Conservation (phyloP, 1,140 invertebrate species). For the Mamestra configurata region DNA sequence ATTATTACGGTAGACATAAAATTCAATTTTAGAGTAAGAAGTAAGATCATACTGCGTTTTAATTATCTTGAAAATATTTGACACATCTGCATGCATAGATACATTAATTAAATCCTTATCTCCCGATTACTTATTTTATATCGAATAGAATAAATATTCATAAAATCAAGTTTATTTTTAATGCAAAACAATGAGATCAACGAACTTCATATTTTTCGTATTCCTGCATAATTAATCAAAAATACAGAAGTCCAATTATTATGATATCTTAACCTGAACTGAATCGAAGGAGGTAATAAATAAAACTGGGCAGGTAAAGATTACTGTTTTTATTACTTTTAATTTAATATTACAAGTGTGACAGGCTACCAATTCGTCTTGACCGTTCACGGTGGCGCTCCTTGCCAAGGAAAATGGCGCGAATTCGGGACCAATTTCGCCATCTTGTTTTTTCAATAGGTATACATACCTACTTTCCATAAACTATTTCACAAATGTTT, state of each 20-base stretch:
- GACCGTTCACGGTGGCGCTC: not conserved
- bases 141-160: slow-evolving; percentile 9
- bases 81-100: not conserved
- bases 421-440: not conserved
- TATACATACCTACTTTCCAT: not conserved
- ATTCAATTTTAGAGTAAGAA: not conserved
- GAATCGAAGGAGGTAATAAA: slow-evolving; percentile 15
- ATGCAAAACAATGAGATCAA: slow-evolving; percentile 16
- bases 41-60: not conserved
- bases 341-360: slow-evolving; percentile 4
- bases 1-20: too few relatives aligned
- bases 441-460: not conserved
- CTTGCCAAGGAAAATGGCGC: not conserved
- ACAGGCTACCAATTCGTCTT: not conserved
- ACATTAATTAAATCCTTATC: not conserved
- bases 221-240: slow-evolving; percentile 50
- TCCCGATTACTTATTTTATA: not conserved
- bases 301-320: not conserved
- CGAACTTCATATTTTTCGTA: slow-evolving; percentile 42
- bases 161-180: not conserved
- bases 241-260: slow-evolving; percentile 49
- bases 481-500: too few relatives aligned
- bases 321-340: slow-evolving; percentile 9
- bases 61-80: not conserved
- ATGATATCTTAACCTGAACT: slow-evolving; percentile 18